Conservation (phyloP, 2,888 invertebrate genomes). For the Lypha dubia region DNA sequence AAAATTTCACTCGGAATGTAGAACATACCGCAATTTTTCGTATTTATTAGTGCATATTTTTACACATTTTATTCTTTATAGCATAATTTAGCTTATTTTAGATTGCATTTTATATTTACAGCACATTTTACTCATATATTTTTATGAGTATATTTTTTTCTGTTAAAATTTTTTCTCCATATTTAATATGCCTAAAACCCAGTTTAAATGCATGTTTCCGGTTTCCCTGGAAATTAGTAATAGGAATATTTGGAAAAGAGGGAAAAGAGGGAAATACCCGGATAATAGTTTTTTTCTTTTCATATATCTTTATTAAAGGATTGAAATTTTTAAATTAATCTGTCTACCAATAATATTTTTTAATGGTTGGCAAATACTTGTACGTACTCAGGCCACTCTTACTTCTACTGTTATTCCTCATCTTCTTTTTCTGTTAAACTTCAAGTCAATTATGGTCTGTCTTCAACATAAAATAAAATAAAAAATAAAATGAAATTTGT, state of each 20-base stretch:
- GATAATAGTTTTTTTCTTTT: not conserved
- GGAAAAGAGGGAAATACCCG: too few relatives aligned
- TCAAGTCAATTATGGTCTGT: conserved; percentile 25
- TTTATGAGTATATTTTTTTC: too few relatives aligned
- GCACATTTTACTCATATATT: too few relatives aligned
- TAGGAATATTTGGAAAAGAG: not conserved
- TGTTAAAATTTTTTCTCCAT: too few relatives aligned
- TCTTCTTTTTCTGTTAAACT: not conserved
- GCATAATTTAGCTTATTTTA: too few relatives aligned
- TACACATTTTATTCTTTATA: too few relatives aligned
- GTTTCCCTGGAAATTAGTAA: not conserved
- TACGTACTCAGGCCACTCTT: conserved; percentile 27
- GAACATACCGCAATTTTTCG: too few relatives aligned
- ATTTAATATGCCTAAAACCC: too few relatives aligned
- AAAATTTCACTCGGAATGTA: too few relatives aligned
- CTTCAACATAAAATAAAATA: not conserved
- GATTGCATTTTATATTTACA: too few relatives aligned
- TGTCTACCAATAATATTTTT: not conserved
- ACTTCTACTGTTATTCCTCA: not conserved
- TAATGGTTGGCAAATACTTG: conserved; percentile 7
- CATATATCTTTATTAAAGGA: not conserved
- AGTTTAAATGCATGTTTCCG: too few relatives aligned
- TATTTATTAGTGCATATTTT: too few relatives aligned
- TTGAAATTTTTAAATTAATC: not conserved
- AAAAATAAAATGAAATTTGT: conserved; percentile 11